These are phyloP conservation scores for Aporophyla nigra DNA, from an alignment of 2,888 invertebrate genomes.

Conservation along the genomic window DNA sequence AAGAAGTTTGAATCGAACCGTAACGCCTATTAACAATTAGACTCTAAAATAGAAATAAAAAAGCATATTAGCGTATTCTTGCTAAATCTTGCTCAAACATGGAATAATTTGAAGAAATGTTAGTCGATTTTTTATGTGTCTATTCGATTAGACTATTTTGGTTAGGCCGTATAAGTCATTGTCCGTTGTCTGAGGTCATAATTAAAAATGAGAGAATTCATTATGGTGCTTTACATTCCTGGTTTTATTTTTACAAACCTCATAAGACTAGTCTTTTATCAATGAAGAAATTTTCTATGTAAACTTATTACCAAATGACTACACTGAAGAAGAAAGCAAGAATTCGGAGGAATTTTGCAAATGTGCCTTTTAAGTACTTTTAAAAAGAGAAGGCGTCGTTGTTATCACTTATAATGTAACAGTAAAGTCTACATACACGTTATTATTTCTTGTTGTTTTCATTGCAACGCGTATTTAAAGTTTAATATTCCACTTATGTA, in stretches of 20 bases:
- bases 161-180: background rate
- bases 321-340: background rate
- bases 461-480: constrained; percentile 18
- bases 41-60: constrained; percentile 55
- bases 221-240: too few relatives aligned
- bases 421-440: background rate
- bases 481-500: constrained; percentile 59
- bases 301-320: background rate
- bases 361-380: background rate
- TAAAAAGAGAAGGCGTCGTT: constrained; percentile 16
- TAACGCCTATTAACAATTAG: constrained; percentile 59
- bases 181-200: background rate
- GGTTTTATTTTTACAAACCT: background rate
- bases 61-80: constrained; percentile 49
- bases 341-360: background rate
- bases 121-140: constrained; percentile 3
- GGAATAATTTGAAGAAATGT: constrained; percentile 31
- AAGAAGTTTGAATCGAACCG: constrained; percentile 51
- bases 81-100: constrained; percentile 50
- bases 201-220: background rate
- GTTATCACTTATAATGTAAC: background rate
- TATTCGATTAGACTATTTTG: constrained; percentile 20
- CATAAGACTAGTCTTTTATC: background rate
- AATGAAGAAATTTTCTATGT: background rate
- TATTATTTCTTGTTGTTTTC: constrained; percentile 11